Conservation (phyloP, 2,113 vertebrate species). For the Chionodraco myersi region DNA sequence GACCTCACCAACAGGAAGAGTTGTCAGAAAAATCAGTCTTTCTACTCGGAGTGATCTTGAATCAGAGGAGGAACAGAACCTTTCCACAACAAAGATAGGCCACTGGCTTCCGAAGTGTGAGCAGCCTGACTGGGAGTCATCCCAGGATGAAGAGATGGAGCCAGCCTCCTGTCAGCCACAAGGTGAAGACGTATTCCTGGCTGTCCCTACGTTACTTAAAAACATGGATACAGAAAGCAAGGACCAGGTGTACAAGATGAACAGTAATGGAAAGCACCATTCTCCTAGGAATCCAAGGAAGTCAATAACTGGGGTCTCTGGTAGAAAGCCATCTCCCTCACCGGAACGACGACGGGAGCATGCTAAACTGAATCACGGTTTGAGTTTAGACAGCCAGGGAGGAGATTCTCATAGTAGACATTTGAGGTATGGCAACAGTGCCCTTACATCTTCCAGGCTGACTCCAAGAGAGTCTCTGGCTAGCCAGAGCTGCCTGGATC, state of each 20-base stretch:
- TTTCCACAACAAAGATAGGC: constrained; percentile 35
- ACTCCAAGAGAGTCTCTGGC: constrained; percentile 54
- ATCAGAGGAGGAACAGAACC: constrained; percentile 59
- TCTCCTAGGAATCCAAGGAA: constrained; percentile 58
- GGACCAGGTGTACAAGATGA: constrained; percentile 35
- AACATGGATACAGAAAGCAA: constrained; percentile 65
- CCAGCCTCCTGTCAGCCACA: constrained; percentile 54
- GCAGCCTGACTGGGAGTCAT: constrained; percentile 64
- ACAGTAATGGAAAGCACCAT: constrained; percentile 35
- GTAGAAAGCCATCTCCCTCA: constrained; percentile 51
- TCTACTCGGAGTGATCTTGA: constrained; percentile 69
- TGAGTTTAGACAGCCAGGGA: constrained; percentile 58
- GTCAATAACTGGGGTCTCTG: constrained; percentile 36
- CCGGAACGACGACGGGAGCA: constrained; percentile 57
- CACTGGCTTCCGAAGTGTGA: constrained; percentile 61
- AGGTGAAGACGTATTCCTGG: constrained; percentile 70
- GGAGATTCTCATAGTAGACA: constrained; percentile 37
- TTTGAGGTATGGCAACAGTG: constrained; percentile 33
- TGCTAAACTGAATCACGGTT: constrained; percentile 33
- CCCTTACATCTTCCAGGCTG: constrained; percentile 46
- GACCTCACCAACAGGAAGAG: constrained; percentile 54
- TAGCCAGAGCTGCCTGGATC: constrained; percentile 76
- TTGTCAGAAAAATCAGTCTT: constrained; percentile 77
- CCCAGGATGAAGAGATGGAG: constrained; percentile 71
- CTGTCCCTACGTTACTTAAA: constrained; percentile 67